A percentile compares a stretch with the other conserved stretches of the same genome.
Conservation (phyloP, 2,113 vertebrate species). For the Nycticryphes semicollaris region DNA sequence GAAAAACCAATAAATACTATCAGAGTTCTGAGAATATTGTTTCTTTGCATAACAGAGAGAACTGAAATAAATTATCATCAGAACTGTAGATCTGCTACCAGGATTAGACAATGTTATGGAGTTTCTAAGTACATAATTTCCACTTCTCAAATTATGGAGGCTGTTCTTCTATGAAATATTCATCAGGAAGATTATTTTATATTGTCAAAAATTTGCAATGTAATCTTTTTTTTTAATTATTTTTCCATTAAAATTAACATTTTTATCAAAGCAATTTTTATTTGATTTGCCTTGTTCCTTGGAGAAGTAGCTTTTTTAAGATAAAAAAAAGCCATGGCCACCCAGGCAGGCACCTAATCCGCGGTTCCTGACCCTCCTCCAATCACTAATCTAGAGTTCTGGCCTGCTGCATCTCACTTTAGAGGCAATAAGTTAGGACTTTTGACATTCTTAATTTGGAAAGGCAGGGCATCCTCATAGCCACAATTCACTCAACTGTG, state of each 20-base stretch:
- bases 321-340: not conserved
- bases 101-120: not conserved
- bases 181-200: not conserved
- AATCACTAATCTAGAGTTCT: not conserved
- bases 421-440: not conserved
- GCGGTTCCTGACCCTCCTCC: not conserved
- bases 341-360: not conserved
- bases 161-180: not conserved
- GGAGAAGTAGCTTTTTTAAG: not conserved
- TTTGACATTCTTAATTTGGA: not conserved
- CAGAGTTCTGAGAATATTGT: not conserved
- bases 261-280: not conserved
- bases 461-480: not conserved
- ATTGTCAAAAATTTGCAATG: not conserved
- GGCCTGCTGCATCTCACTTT: not conserved
- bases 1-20: not conserved
- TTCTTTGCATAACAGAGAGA: not conserved
- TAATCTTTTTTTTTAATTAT: not conserved
- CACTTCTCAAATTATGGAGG: not conserved
- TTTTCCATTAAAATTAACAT: not conserved
- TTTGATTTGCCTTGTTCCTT: not conserved
- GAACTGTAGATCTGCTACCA: not conserved
- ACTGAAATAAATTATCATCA: not conserved
- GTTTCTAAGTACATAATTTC: not conserved
- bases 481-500: not conserved